phyloP scores from a whole-genome alignment of 2,797 vertebrate genomes.

The Diplodus sargus region DNA sequence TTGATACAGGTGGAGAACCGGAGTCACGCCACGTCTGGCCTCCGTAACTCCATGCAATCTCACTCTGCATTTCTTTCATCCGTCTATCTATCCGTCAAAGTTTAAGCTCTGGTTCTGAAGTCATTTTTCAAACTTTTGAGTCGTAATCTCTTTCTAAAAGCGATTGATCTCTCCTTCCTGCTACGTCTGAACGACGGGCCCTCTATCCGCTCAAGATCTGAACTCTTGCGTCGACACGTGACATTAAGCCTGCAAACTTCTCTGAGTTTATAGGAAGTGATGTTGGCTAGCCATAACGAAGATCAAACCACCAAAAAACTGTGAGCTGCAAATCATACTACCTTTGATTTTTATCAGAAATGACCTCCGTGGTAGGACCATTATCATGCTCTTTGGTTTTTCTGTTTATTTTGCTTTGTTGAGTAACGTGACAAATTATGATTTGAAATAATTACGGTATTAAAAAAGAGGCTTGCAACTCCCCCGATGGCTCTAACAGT shows the following conservation, averaged over 20 bases:
- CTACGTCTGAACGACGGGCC: neutral
- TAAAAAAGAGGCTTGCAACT: no score
- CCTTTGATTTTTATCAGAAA: no score
- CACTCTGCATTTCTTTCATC: neutral
- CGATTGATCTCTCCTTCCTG: neutral
- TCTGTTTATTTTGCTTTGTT: no score
- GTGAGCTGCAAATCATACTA: no score
- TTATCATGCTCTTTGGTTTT: no score
- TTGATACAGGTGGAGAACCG: slow-evolving; percentile 46
- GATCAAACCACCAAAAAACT: no score
- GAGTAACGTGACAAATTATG: no score
- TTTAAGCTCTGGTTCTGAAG: neutral
- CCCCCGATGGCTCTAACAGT: no score
- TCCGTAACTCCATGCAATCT: neutral
- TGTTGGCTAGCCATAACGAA: neutral
- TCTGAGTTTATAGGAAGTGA: neutral
- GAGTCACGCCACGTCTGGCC: neutral
- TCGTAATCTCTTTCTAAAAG: neutral
- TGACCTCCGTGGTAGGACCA: no score
- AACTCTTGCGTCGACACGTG: neutral
- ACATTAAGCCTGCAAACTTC: neutral
- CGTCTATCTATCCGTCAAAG: neutral
- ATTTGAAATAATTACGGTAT: no score
- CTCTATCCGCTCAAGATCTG: neutral
- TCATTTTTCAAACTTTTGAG: neutral